Conservation (phyloP, 2,888 invertebrate genomes). For the Mycalesis mineus region DNA sequence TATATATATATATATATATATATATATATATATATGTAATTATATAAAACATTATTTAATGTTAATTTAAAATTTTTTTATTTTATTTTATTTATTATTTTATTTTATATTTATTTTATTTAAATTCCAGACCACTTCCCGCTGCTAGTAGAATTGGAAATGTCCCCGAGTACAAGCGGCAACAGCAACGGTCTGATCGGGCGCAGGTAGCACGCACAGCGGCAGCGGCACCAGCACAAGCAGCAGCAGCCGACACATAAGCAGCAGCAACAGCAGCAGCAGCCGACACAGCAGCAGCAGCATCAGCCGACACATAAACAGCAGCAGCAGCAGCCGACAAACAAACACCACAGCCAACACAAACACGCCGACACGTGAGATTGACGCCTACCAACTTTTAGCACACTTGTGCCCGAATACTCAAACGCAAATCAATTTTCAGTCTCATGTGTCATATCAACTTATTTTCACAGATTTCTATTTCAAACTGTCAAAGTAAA, state of each 20-base stretch:
- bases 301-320: conserved; percentile 24
- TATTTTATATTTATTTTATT: no score
- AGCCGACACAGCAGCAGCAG: conserved; percentile 28
- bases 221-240: conserved; percentile 35
- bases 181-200: conserved; percentile 89
- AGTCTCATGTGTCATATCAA: no score
- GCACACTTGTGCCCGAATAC: no score
- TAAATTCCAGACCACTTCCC: conserved; percentile 92
- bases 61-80: no score
- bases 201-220: conserved; percentile 85
- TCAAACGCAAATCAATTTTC: no score
- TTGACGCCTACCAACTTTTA: conserved; percentile 23
- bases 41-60: no score
- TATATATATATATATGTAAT: no score
- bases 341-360: conserved; percentile 26
- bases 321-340: conserved; percentile 20
- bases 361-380: conserved; percentile 21
- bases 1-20: no score
- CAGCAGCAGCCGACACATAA: conserved; percentile 20
- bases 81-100: no score
- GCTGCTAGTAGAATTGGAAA: conserved; percentile 92
- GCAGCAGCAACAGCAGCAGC: conserved; percentile 27
- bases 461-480: no score
- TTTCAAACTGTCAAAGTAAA: no score
- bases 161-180: conserved; percentile 86